Conservation (phyloP, 2,797 vertebrate genomes). For the Dendrocincla tyrannina region DNA sequence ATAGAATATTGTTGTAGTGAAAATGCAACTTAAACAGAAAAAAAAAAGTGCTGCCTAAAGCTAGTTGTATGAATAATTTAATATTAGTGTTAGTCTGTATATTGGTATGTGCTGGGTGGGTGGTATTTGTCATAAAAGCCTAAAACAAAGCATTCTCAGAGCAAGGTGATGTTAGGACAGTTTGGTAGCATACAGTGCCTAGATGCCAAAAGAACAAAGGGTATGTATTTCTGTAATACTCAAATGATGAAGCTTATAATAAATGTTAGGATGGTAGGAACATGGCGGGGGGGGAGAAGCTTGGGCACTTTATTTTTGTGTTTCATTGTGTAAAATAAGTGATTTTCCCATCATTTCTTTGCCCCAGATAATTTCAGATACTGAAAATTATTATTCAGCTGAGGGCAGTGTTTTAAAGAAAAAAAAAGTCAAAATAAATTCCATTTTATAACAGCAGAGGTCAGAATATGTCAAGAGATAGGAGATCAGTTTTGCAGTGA, state of each 20-base stretch:
- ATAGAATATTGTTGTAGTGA: not conserved
- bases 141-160: not conserved
- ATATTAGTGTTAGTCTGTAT: not conserved
- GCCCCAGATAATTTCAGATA: not conserved
- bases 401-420: not conserved
- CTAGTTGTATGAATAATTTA: not conserved
- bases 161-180: not conserved
- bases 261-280: not conserved
- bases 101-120: not conserved
- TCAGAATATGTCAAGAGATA: slow-evolving; percentile 64
- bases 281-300: accelerated
- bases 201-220: not conserved
- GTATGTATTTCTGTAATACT: not conserved
- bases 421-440: slow-evolving; percentile 44
- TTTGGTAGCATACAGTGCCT: not conserved
- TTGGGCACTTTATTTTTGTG: not conserved
- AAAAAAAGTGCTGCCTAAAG: not conserved
- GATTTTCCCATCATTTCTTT: not conserved
- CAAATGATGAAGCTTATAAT: not conserved
- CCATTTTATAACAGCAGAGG: slow-evolving; percentile 72
- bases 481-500: not conserved
- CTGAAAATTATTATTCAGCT: not conserved
- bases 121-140: not conserved
- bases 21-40: not conserved
- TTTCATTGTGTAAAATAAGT: not conserved